phyloP scores from a whole-genome alignment of 1,140 invertebrate genomes.

The Mya arenaria region DNA sequence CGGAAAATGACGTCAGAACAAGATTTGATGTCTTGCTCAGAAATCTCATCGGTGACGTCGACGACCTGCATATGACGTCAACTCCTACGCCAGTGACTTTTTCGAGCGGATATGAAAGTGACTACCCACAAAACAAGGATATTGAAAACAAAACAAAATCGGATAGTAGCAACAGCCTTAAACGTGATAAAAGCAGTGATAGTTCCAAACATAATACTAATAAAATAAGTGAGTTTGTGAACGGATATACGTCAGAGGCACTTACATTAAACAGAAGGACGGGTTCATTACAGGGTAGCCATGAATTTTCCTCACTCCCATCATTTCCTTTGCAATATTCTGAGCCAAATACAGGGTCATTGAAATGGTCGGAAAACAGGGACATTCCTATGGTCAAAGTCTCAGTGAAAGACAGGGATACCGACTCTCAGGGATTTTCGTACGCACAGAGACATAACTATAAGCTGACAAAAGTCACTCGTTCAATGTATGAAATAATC shows the following conservation, averaged over 20 bases:
- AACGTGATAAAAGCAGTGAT: background rate
- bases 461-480: slow-evolving; percentile 67
- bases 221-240: background rate
- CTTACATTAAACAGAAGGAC: background rate
- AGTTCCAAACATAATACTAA: background rate
- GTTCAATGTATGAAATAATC: slow-evolving; percentile 72
- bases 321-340: slow-evolving; percentile 29
- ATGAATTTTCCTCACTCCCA: slow-evolving; percentile 34
- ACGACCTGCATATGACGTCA: slow-evolving; percentile 35
- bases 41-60: slow-evolving; percentile 44
- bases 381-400: slow-evolving; percentile 9
- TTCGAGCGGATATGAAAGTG: slow-evolving; percentile 73
- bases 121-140: slow-evolving; percentile 56
- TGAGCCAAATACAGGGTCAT: background rate
- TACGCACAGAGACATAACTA: slow-evolving; percentile 66
- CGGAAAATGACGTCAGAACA: slow-evolving; percentile 41
- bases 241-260: slow-evolving; percentile 25
- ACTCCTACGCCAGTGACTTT: slow-evolving; percentile 64
- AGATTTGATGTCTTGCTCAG: slow-evolving; percentile 39
- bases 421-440: slow-evolving; percentile 51
- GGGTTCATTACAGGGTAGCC: slow-evolving; percentile 3
- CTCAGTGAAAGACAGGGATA: slow-evolving; percentile 1
- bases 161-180: background rate
- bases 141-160: slow-evolving; percentile 12
- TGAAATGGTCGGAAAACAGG: background rate